phyloP scores from a whole-genome alignment of 1,140 invertebrate genomes.

The Olivierus martensii region DNA sequence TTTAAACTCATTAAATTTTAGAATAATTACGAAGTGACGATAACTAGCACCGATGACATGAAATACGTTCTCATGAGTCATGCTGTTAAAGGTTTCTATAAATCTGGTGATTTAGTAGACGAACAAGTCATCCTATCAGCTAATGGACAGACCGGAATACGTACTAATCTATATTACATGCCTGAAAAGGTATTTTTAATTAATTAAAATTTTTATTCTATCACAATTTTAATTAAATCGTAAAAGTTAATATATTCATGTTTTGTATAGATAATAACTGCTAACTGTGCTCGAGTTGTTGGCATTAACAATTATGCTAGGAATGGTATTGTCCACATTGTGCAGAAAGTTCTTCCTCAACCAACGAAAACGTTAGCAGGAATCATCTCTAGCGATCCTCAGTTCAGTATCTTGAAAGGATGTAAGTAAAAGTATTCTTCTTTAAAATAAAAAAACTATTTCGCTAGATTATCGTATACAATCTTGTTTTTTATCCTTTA shows the following conservation, averaged over 20 bases:
- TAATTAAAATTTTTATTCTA: neutral
- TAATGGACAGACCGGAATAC: constrained; percentile 1
- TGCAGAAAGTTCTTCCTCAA: constrained; percentile 35
- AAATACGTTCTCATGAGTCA: constrained; percentile 3
- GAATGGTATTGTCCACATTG: constrained; percentile 40
- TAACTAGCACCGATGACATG: neutral
- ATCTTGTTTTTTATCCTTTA: too few relatives aligned
- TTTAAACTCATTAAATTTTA: too few relatives aligned
- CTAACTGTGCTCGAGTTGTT: constrained; percentile 29
- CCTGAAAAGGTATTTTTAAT: constrained; percentile 25
- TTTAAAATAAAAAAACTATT: neutral
- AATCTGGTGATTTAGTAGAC: constrained; percentile 14
- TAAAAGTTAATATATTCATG: neutral
- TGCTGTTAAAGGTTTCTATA: constrained; percentile 6
- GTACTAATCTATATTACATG: constrained; percentile 12
- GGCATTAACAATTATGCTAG: constrained; percentile 32
- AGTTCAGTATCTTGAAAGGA: constrained; percentile 36
- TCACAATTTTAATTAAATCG: neutral
- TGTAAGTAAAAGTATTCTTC: constrained; percentile 27
- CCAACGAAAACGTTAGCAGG: constrained; percentile 35
- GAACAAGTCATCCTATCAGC: neutral
- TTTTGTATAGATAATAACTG: constrained; percentile 23
- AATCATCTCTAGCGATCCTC: constrained; percentile 32
- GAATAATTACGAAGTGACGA: neutral
- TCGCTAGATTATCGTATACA: constrained; percentile 12